Evolutionary conservation across 2,797 vertebrate species (phyloP).

Genomic region (Caiman crocodilus): DNA sequence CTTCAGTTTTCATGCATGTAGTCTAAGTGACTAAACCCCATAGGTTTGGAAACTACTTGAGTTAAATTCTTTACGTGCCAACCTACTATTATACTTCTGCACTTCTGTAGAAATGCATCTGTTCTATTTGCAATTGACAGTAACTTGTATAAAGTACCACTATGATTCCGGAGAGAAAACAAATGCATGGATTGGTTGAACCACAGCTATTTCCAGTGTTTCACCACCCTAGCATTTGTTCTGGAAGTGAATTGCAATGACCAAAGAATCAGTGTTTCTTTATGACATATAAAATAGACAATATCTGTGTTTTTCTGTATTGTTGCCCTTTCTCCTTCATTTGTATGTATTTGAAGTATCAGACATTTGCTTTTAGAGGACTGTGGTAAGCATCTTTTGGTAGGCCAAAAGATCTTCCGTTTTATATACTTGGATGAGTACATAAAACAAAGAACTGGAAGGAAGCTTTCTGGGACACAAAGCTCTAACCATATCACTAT

Average conservation of each 20-base stretch:
- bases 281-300: background rate
- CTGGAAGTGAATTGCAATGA: background rate
- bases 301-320: background rate
- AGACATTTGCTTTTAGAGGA: background rate
- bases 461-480: constrained; percentile 50
- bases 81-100: background rate
- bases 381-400: constrained; percentile 2
- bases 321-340: background rate
- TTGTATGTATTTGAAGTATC: no score
- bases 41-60: background rate
- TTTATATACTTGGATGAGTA: background rate
- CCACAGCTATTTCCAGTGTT: background rate
- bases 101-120: background rate
- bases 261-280: background rate
- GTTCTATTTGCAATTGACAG: fast-evolving
- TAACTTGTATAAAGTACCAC: background rate
- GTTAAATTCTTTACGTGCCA: background rate
- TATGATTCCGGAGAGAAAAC: background rate
- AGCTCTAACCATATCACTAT: constrained; percentile 38
- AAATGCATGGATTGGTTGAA: background rate
- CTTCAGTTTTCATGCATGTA: fast-evolving
- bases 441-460: constrained; percentile 21
- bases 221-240: background rate
- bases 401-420: constrained; percentile 19
- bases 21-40: background rate